A percentile compares a stretch with the other conserved stretches of the same genome.
phyloP scores from a whole-genome alignment of 2,888 invertebrate genomes.

The Rhyacophila evoluta region DNA sequence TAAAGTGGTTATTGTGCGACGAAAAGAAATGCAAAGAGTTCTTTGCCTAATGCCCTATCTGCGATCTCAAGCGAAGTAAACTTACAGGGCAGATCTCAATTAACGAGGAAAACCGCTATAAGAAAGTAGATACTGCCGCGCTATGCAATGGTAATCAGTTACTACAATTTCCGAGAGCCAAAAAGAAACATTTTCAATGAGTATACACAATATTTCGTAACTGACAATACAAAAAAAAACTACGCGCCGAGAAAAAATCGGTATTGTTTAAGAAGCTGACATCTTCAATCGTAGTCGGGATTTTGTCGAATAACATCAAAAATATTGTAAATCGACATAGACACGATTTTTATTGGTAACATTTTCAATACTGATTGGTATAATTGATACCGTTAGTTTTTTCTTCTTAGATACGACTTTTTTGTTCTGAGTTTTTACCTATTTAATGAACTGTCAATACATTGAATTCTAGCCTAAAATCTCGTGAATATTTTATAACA shows the following conservation, averaged over 20 bases:
- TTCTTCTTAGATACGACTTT: no score
- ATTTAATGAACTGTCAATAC: no score
- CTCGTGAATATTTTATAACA: no score
- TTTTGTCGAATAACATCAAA: no score
- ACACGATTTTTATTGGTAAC: no score
- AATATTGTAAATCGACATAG: no score
- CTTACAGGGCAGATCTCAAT: slow-evolving; percentile 18
- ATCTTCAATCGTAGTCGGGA: no score
- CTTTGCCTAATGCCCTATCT: slow-evolving; percentile 21
- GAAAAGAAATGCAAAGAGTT: not conserved
- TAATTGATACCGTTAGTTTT: no score
- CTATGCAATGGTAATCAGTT: not conserved
- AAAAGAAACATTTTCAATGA: not conserved
- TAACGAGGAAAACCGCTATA: not conserved
- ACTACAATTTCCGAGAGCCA: not conserved
- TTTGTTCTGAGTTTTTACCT: no score
- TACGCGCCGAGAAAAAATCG: not conserved
- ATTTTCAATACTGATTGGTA: no score
- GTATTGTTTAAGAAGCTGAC: not conserved
- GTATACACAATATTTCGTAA: not conserved
- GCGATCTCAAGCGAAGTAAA: slow-evolving; percentile 16
- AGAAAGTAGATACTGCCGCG: not conserved
- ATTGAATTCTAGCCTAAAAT: no score
- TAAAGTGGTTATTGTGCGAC: not conserved
- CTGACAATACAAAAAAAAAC: not conserved